These are phyloP conservation scores for Carollia perspicillata DNA, from an alignment of 2,113 vertebrate species.

Conservation along the genomic window DNA sequence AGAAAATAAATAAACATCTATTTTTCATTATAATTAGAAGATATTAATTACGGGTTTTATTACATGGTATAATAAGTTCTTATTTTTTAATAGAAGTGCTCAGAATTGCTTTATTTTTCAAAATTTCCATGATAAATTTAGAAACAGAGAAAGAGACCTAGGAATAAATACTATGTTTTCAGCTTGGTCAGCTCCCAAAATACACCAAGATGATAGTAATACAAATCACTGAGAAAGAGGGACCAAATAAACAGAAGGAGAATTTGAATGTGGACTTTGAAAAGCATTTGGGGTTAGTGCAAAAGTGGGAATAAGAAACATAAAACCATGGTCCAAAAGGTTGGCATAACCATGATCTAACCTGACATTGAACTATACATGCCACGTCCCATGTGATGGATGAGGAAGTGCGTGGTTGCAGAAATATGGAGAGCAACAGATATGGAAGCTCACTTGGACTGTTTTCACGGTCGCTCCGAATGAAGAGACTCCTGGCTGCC, in stretches of 20 bases:
- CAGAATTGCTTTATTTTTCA: neutral
- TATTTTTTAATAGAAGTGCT: neutral
- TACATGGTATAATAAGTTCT: neutral
- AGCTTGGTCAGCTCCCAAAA: neutral
- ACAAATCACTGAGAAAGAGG: neutral
- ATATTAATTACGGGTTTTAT: neutral
- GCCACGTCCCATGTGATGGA: accelerated
- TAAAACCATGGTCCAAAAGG: neutral
- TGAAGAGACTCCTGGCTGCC: neutral
- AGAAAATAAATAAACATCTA: neutral
- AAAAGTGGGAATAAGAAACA: neutral
- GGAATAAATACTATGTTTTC: neutral
- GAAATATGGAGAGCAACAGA: neutral
- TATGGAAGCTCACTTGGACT: neutral
- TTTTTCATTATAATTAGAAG: neutral
- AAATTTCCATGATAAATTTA: neutral
- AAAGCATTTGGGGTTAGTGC: neutral
- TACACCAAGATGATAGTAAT: neutral
- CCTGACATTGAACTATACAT: neutral
- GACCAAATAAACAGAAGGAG: neutral
- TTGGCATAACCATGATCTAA: neutral
- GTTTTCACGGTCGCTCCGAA: neutral
- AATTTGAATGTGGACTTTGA: neutral
- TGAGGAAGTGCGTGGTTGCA: neutral
- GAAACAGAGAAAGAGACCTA: neutral